Evolutionary conservation across 2,113 vertebrate species (phyloP).

Genomic region (Rana temporaria): DNA sequence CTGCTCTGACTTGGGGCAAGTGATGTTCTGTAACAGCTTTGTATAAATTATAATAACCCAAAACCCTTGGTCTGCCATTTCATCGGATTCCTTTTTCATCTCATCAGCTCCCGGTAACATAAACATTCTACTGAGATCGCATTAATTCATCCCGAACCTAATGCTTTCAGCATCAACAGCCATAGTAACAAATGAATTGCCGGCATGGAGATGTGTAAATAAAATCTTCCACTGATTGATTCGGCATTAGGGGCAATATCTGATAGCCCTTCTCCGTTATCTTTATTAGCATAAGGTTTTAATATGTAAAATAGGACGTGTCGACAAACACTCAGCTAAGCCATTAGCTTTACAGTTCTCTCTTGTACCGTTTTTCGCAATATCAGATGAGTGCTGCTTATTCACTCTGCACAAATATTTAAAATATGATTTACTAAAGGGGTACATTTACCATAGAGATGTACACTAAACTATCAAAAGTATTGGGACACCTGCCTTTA

Average conservation of each 20-base stretch:
- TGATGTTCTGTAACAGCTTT: slow-evolving; percentile 32
- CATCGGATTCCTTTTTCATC: slow-evolving; percentile 37
- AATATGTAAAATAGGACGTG: slow-evolving; percentile 12
- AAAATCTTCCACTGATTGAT: slow-evolving; percentile 28
- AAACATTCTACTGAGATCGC: slow-evolving; percentile 43
- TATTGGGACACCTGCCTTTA: no score
- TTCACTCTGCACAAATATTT: no score
- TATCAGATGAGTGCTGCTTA: no score
- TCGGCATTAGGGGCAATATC: not conserved
- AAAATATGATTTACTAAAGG: no score
- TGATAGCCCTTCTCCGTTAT: not conserved
- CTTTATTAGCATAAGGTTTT: slow-evolving; percentile 33
- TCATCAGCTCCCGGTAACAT: slow-evolving; percentile 42
- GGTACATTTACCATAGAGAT: no score
- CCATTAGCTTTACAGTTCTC: not conserved
- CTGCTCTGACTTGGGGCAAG: slow-evolving; percentile 26
- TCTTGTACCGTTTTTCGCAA: no score
- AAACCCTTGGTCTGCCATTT: slow-evolving; percentile 34
- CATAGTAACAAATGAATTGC: slow-evolving; percentile 41
- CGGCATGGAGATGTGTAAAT: slow-evolving; percentile 32
- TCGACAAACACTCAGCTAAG: not conserved
- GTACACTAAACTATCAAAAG: no score
- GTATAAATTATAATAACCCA: slow-evolving; percentile 43
- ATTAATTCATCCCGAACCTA: slow-evolving; percentile 44
- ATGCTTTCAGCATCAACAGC: slow-evolving; percentile 39